Evolutionary conservation across 2,797 vertebrate genomes (phyloP), one percentile per base, ranked within the genome.

Genomic region (Rhodeus uyekii): DNA sequence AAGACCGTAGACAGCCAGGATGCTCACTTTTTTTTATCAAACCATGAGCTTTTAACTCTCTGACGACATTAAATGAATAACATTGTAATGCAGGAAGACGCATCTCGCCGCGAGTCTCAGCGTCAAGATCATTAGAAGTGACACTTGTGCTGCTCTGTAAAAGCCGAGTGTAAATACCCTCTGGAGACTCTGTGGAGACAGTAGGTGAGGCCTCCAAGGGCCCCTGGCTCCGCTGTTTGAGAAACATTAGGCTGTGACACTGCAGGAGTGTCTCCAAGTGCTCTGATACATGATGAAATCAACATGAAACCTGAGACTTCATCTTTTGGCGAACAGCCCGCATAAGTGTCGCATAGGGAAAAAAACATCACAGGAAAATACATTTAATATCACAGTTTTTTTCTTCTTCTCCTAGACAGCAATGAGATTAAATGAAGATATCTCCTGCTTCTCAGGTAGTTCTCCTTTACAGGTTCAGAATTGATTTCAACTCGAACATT

Each of bases 161-260:
- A 77, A 71, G 55, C 74, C 2, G 53, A 80, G 58, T 65, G 74
- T 85, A 76, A 76, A 80, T 48, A 81, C 48, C 50, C 80, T 48
- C 63, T 74, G 60, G 80, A 73, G 80, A 74, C 13, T 12, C 72
- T 10, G 32, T 60, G 36, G 38, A 93, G 92, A 22, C 79, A 91
- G 91, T 92, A 75, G 58, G 24, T 42, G 44, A 92, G 90, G 92
- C 91, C 90, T 91, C 90, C 84, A 71, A 48, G 81, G 85, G 71
- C 64, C 44, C 63, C 42, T 79, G 86, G 88, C 76, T 80, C 85
- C 74, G 42, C 86, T 89, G 88, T 90, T 86, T 74, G 86, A 86
- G 27, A 86, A 85, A 88, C 89, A 64, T 75, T 64, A 65, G 14
- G 48, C 58, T 92, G 89, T 87, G 89, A 89, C 90, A 92, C 91